These are phyloP conservation scores for Periplaneta americana DNA, from an alignment of 1,140 invertebrate genomes.

Conservation along the genomic window DNA sequence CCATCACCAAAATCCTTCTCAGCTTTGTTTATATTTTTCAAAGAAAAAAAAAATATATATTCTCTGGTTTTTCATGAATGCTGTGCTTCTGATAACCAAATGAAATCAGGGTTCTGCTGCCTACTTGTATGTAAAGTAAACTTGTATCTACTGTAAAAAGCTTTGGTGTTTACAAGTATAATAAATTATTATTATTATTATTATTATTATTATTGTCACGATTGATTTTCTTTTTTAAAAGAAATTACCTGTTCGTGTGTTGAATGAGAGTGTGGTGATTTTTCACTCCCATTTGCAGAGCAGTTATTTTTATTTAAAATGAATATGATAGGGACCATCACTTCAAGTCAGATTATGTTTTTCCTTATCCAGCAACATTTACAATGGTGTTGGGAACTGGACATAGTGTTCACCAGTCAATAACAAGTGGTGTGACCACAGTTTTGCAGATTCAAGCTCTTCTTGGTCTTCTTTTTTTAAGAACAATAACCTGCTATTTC, in stretches of 20 bases:
- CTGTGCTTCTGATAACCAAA: background rate
- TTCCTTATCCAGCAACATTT: background rate
- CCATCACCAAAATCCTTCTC: background rate
- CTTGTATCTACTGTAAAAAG: constrained; percentile 4
- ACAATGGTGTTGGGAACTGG: background rate
- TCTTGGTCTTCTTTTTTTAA: constrained; percentile 3
- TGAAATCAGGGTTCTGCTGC: constrained; percentile 14
- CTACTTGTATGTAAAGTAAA: background rate
- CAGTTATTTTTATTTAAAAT: constrained; percentile 19
- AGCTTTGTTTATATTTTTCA: background rate
- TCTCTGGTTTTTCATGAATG: background rate
- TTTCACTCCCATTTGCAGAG: constrained; percentile 14
- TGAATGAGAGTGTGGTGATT: constrained; percentile 7
- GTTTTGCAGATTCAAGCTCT: constrained; percentile 1
- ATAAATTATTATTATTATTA: constrained; percentile 4
- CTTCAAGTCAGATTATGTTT: background rate
- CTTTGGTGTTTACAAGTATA: constrained; percentile 21
- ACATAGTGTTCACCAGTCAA: background rate
- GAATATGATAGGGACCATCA: background rate
- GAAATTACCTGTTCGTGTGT: constrained; percentile 8
- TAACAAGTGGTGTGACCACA: constrained; percentile 10
- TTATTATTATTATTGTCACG: no score
- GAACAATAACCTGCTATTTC: constrained; percentile 9
- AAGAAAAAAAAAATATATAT: background rate
- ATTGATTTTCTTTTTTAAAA: constrained; percentile 1